Conservation (phyloP, 2,113 vertebrate genomes). For the Muntiacus reevesi region DNA sequence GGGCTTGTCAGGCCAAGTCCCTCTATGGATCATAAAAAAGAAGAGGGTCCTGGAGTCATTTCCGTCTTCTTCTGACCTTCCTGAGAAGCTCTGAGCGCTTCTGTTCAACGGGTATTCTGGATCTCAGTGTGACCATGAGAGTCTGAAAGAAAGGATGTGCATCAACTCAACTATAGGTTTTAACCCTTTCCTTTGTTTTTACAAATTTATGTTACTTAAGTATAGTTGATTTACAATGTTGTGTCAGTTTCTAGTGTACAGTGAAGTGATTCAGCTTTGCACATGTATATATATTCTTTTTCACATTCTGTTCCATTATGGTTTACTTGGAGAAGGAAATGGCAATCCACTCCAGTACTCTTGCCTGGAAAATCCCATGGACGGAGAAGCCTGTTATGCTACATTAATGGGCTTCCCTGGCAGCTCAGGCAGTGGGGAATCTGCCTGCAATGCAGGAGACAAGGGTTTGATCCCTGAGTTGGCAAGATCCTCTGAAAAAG, state of each 20-base stretch:
- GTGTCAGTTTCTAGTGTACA: background rate
- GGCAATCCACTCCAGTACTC: no score
- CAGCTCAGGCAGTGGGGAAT: background rate
- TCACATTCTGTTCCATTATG: background rate
- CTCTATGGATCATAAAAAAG: background rate
- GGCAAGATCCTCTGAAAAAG: background rate
- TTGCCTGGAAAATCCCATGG: no score
- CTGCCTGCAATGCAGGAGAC: background rate
- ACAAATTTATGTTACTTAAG: background rate
- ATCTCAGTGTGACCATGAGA: background rate
- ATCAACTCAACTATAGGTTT: background rate
- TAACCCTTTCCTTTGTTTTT: background rate
- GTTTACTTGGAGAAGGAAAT: no score
- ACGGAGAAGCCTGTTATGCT: no score
- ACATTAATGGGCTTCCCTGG: background rate
- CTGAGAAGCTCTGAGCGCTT: background rate
- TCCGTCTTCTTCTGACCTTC: background rate
- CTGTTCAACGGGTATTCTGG: background rate
- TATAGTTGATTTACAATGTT: background rate
- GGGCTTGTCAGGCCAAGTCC: background rate
- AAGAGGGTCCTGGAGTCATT: background rate
- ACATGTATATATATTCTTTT: background rate
- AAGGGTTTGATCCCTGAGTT: background rate
- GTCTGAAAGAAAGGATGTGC: background rate
- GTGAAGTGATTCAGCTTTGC: background rate